A percentile compares a stretch with the other conserved stretches of the same genome.
Conservation (phyloP, 1,140 invertebrate species). For the Spodoptera frugiperda region DNA sequence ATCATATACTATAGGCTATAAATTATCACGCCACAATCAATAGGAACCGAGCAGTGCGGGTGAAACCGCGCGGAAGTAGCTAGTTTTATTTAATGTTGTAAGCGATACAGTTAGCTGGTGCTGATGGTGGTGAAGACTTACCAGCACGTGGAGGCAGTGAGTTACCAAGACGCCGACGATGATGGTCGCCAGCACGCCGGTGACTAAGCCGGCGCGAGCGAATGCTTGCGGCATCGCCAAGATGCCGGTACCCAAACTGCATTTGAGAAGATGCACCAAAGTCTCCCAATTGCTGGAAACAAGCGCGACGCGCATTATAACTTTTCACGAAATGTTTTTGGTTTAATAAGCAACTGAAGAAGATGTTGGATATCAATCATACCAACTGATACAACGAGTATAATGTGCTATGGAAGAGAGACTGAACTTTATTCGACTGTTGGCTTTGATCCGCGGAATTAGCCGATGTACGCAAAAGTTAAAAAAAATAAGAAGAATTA, state of each 20-base stretch:
- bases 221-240: conserved; percentile 93
- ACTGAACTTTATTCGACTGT: too few relatives aligned
- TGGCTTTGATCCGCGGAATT: too few relatives aligned
- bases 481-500: too few relatives aligned
- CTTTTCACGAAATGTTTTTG: not conserved
- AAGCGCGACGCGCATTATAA: not conserved
- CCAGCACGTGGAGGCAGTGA: conserved; percentile 90
- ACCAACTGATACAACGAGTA: too few relatives aligned
- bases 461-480: too few relatives aligned
- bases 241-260: conserved; percentile 92
- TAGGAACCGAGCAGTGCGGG: too few relatives aligned
- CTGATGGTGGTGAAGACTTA: conserved; percentile 57
- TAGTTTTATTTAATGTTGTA: too few relatives aligned
- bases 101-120: too few relatives aligned
- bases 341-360: not conserved
- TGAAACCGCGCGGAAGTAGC: too few relatives aligned
- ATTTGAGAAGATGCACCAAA: conserved; percentile 90
- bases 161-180: conserved; percentile 65
- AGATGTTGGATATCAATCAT: not conserved
- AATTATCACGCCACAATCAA: too few relatives aligned
- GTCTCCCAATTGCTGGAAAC: conserved; percentile 88
- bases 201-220: conserved; percentile 58
- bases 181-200: conserved; percentile 43
- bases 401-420: too few relatives aligned
- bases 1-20: too few relatives aligned